Evolutionary conservation across 2,888 invertebrate species (phyloP), one percentile per base, ranked within the genome.

Genomic region (Netelia fuscicornis): DNA sequence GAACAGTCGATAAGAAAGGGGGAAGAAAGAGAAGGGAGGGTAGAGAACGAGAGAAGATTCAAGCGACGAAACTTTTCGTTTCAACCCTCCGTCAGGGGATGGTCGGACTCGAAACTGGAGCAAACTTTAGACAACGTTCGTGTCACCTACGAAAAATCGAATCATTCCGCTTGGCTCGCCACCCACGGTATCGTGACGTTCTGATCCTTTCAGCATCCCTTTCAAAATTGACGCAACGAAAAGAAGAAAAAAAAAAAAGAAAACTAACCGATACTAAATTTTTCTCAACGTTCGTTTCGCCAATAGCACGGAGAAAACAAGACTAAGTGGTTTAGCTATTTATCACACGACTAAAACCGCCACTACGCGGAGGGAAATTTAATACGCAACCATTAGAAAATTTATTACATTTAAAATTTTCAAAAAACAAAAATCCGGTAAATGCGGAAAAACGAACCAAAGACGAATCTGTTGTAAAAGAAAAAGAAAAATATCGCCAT

Each of bases 11-110:
- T 81, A 75, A 81, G 75, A 81, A 74, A 75, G 67, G 58, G 37
- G 25, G 30, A 54, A 70, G 54, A 70, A 54, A 54, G 52, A 48
- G 30, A 30, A 30, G 70, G 6, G 52, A 25, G 42, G 52, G 30
- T 20, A 37, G 52, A 11, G 25, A 13, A 52, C 37, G 54, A 54
- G 23, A 67, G 48, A 64, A 9, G 20, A 23, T 9, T 48, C 30
- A 20, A 1, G 23, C 81, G 81, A 67, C 71, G 62, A 85, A 88
- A 89, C 81, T 88, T 88, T 88, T 81, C 83, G 81, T 81, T 87
- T 83, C 70, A 65, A 68, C 62, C 58, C 54, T 17, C 25, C 74
- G 80, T 85, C 37, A 71, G n/a, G 67, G 76, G 30, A 23, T 65
- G 48, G 68, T 71, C 30, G 56, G 67, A 67, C n/a, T 37, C 60